Evolutionary conservation across 2,797 vertebrate genomes (phyloP).

Genomic region (Hydrolagus colliei): DNA sequence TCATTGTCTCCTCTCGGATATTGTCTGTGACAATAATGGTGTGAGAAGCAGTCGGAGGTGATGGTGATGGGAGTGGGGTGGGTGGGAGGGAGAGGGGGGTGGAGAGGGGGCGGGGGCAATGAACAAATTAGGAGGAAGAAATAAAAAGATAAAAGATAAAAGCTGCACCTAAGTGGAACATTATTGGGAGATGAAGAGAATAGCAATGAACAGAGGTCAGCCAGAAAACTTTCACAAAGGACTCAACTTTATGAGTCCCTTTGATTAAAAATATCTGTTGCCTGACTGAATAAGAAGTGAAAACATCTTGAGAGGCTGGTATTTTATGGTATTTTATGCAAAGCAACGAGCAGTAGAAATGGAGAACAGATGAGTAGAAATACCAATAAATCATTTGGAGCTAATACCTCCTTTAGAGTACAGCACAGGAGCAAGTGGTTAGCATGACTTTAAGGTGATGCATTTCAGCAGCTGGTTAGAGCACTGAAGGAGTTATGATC

Average conservation of each 20-base stretch:
- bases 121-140: not conserved
- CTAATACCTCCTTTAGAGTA: not conserved
- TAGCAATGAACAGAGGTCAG: not conserved
- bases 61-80: too few species aligned
- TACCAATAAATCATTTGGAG: not conserved
- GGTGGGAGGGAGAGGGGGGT: too few species aligned
- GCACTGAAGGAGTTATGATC: not conserved
- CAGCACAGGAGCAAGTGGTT: not conserved
- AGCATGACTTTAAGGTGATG: not conserved
- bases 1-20: not conserved
- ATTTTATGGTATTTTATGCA: conserved; percentile 22
- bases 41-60: too few species aligned
- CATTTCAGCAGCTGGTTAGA: not conserved
- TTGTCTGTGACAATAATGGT: too few species aligned
- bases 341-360: not conserved
- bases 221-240: conserved; percentile 1
- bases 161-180: not conserved
- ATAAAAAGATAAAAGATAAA: conserved; percentile 11
- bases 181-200: not conserved
- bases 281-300: not conserved
- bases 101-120: too few species aligned
- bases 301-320: not conserved
- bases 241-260: not conserved
- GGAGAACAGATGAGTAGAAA: conserved; percentile 15
- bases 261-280: conserved; percentile 17